phyloP scores from a whole-genome alignment of 1,140 invertebrate genomes.

The Leptinotarsa texana region DNA sequence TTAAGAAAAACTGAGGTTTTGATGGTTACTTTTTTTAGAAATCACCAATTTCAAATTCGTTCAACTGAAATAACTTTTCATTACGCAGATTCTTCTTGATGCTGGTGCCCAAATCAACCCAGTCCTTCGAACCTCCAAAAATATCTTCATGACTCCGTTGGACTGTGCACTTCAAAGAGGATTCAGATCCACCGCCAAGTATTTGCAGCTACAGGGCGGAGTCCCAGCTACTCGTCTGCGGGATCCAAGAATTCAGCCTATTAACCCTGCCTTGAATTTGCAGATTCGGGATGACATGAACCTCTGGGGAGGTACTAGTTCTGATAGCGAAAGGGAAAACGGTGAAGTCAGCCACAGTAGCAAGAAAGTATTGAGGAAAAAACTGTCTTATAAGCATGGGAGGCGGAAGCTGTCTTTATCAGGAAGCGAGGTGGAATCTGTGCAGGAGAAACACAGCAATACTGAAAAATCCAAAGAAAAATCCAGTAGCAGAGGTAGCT shows the following conservation, averaged over 20 bases:
- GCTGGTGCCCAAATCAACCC: constrained; percentile 80
- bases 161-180: constrained; percentile 87
- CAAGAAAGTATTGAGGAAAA: constrained; percentile 39
- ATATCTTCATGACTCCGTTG: constrained; percentile 82
- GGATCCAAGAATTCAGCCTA: constrained; percentile 20
- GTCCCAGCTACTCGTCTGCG: constrained; percentile 72
- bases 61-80: too few relatives aligned
- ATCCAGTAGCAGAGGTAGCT: constrained; percentile 28
- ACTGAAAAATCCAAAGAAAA: constrained; percentile 24
- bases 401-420: constrained; percentile 38
- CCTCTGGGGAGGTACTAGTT: constrained; percentile 46
- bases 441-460: constrained; percentile 24
- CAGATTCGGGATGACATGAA: constrained; percentile 50
- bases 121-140: constrained; percentile 79
- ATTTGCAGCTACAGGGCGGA: constrained; percentile 88
- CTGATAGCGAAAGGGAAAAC: constrained; percentile 47
- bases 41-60: too few relatives aligned
- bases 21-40: too few relatives aligned
- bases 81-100: constrained; percentile 71
- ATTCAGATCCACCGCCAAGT: constrained; percentile 87
- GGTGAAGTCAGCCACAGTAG: constrained; percentile 29
- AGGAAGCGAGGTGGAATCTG: constrained; percentile 38
- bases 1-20: too few relatives aligned
- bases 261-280: constrained; percentile 38
- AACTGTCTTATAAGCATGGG: constrained; percentile 40